Percentiles rank a stretch among this genome's conserved stretches.
Conservation (phyloP, 2,113 vertebrate genomes). For the Stictonetta naevosa region DNA sequence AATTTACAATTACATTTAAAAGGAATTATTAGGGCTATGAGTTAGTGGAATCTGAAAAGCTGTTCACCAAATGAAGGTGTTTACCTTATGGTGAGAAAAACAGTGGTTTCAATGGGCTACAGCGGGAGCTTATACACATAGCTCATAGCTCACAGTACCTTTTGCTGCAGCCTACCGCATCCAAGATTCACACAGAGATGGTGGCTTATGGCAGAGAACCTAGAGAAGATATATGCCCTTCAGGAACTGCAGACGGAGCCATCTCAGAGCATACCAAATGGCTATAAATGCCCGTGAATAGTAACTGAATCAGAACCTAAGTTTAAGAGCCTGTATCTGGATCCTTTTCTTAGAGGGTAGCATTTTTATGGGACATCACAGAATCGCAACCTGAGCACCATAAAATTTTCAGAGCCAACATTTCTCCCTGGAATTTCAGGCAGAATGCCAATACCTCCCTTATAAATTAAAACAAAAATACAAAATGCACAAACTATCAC, state of each 20-base stretch:
- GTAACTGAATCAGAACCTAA: neutral
- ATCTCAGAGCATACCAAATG: neutral
- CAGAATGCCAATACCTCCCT: neutral
- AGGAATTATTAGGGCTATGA: neutral
- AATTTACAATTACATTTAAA: neutral
- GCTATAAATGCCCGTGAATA: neutral
- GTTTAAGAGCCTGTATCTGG: neutral
- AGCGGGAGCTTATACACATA: neutral
- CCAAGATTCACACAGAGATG: neutral
- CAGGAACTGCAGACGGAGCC: neutral
- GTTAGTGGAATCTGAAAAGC: neutral
- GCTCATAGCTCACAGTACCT: neutral
- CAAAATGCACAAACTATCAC: neutral
- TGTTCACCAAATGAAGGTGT: neutral
- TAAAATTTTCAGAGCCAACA: neutral
- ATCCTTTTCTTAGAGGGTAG: neutral
- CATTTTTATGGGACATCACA: neutral
- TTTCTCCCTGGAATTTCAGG: neutral
- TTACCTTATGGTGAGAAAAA: neutral
- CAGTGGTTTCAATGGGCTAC: neutral
- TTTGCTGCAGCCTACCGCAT: neutral
- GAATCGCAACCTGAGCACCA: neutral
- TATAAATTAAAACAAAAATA: neutral
- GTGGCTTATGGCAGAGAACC: neutral
- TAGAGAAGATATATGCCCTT: neutral